Evolutionary conservation across 2,888 invertebrate species (phyloP).

Genomic region (Epirrhoe alternata): DNA sequence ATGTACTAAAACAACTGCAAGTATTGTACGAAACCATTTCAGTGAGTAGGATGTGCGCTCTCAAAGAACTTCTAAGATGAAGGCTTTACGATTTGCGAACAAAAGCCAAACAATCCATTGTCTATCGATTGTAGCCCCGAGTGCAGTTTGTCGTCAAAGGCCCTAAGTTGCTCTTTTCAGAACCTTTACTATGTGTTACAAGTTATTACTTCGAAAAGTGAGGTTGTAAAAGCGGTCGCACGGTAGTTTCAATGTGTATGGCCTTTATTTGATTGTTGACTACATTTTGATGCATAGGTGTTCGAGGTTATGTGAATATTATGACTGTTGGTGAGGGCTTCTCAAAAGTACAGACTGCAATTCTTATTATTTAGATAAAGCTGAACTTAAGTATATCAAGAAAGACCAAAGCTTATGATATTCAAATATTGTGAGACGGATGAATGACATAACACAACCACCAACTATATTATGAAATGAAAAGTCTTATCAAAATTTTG

Average conservation of each 20-base stretch:
- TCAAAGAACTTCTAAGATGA: conserved; percentile 70
- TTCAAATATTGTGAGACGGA: too few relatives aligned
- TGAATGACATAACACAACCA: too few relatives aligned
- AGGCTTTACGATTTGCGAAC: conserved; percentile 75
- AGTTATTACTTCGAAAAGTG: conserved; percentile 44
- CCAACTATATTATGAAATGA: too few relatives aligned
- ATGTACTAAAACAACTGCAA: conserved; percentile 53
- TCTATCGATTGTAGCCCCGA: conserved; percentile 76
- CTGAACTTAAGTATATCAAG: too few relatives aligned
- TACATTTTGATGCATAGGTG: conserved; percentile 15
- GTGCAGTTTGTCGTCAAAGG: conserved; percentile 80
- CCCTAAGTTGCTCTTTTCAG: conserved; percentile 64
- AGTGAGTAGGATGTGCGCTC: conserved; percentile 60
- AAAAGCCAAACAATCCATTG: conserved; percentile 80
- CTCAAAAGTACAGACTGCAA: neutral
- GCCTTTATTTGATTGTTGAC: conserved; percentile 23
- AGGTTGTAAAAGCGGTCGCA: conserved; percentile 34
- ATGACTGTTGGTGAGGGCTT: neutral
- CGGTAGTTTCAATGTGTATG: conserved; percentile 31
- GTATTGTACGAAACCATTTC: conserved; percentile 60
- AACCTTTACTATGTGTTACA: conserved; percentile 58
- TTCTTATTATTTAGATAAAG: too few relatives aligned
- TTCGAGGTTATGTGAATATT: conserved; percentile 2
- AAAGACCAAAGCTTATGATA: too few relatives aligned
- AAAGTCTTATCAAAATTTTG: too few relatives aligned